Conservation (phyloP, 2,888 invertebrate genomes). For the Eurois occulta region DNA sequence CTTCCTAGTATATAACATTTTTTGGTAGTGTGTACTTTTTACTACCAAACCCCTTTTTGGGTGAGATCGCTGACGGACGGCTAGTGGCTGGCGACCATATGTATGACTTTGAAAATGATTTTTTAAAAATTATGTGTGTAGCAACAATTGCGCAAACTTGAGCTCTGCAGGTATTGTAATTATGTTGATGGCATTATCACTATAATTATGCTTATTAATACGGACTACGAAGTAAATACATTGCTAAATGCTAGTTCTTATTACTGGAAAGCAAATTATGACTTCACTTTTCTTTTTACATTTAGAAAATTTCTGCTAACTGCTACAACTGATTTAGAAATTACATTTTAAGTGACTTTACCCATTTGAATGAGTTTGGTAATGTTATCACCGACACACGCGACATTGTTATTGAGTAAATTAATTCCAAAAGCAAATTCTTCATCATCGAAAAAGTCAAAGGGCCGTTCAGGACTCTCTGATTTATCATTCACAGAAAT, state of each 20-base stretch:
- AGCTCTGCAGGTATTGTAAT: not conserved
- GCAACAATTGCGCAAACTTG: not conserved
- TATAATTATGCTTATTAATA: not conserved
- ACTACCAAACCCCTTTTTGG: not conserved
- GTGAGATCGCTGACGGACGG: not conserved
- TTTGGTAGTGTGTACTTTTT: not conserved
- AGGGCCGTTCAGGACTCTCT: constrained; percentile 81
- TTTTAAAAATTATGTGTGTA: not conserved
- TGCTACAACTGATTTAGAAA: not conserved
- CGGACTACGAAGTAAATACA: not conserved
- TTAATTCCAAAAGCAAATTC: constrained; percentile 87
- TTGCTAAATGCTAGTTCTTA: not conserved
- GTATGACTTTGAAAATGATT: not conserved
- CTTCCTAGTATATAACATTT: not conserved
- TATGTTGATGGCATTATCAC: no score
- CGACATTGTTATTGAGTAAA: constrained; percentile 86
- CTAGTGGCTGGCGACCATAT: not conserved
- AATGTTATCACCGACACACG: constrained; percentile 85
- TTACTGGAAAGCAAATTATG: not conserved
- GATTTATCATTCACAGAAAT: constrained; percentile 74
- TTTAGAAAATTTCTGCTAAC: not conserved
- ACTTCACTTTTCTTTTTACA: not conserved
- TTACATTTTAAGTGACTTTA: constrained; percentile 55
- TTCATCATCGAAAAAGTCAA: constrained; percentile 87
- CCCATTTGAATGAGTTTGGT: constrained; percentile 87